A percentile compares a stretch with the other conserved stretches of the same genome.
These are phyloP conservation scores for Tethya wilhelma DNA, from an alignment of 37 sponge, comb jelly and placozoan species.

Conservation along the genomic window DNA sequence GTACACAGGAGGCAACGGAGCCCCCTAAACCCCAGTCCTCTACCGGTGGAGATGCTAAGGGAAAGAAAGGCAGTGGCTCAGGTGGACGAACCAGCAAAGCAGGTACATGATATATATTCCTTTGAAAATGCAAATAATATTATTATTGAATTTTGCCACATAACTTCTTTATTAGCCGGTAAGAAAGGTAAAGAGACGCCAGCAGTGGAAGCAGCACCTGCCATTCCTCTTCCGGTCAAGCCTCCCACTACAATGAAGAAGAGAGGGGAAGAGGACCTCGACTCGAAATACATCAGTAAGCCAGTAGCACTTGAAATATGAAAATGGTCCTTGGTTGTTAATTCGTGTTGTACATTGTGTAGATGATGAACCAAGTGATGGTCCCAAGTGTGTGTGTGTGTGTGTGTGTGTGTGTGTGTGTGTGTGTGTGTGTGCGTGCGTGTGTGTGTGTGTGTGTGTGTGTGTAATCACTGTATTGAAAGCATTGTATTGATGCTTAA, in stretches of 20 bases:
- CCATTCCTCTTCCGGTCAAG: constrained; percentile 67
- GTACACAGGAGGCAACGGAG: background rate
- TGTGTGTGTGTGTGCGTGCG: no score
- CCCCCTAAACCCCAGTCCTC: background rate
- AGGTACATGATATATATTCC: no score
- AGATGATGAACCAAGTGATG: constrained; percentile 89
- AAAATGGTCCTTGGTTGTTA: no score
- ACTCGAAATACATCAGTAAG: constrained; percentile 66
- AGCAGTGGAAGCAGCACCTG: constrained; percentile 19
- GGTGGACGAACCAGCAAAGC: constrained; percentile 41
- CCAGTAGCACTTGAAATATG: no score
- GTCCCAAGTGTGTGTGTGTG: constrained; percentile 73
- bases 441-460: no score
- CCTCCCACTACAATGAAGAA: constrained; percentile 79
- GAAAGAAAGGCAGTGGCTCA: background rate
- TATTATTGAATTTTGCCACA: background rate
- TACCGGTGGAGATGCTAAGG: constrained; percentile 7
- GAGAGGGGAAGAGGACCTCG: constrained; percentile 88
- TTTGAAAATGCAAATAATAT: no score
- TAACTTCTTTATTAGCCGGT: constrained; percentile 1
- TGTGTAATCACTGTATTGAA: no score
- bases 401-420: no score
- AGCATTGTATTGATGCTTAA: no score
- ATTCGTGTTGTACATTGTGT: no score
- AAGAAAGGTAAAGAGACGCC: constrained; percentile 77